phyloP scores from a whole-genome alignment of 2,888 invertebrate genomes.

The Agonopterix arenella region DNA sequence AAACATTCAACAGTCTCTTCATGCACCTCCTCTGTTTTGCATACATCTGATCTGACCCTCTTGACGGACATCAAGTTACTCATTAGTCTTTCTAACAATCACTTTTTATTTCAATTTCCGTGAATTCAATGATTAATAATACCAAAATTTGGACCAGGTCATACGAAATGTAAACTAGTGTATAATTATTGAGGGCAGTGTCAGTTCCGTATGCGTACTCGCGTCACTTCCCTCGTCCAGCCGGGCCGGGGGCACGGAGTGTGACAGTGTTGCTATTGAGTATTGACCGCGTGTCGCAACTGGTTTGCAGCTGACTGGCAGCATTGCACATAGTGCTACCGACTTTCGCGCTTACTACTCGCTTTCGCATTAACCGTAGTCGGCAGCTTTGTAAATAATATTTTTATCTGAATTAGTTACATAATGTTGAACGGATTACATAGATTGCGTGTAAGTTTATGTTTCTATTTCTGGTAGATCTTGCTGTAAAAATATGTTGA shows the following conservation, averaged over 20 bases:
- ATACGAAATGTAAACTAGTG: neutral
- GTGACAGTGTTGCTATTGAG: neutral
- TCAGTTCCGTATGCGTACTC: neutral
- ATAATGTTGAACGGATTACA: constrained; percentile 3
- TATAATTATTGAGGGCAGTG: neutral
- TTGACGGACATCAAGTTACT: too few relatives aligned
- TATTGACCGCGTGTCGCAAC: neutral
- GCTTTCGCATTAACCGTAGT: neutral
- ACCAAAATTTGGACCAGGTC: neutral
- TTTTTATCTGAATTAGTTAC: neutral
- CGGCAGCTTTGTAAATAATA: neutral
- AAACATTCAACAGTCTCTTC: too few relatives aligned
- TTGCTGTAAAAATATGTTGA: too few relatives aligned
- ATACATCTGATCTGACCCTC: too few relatives aligned
- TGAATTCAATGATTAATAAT: neutral
- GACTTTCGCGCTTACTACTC: neutral
- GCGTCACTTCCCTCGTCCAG: neutral
- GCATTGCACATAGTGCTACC: neutral
- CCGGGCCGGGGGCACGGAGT: too few relatives aligned
- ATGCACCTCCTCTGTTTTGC: too few relatives aligned
- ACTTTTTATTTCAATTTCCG: neutral
- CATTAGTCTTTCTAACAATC: too few relatives aligned
- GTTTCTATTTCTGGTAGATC: neutral
- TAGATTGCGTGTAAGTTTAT: constrained; percentile 14
- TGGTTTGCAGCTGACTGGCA: neutral